phyloP scores from a whole-genome alignment of 23 tunicate species.

The Botrylloides violaceus region DNA sequence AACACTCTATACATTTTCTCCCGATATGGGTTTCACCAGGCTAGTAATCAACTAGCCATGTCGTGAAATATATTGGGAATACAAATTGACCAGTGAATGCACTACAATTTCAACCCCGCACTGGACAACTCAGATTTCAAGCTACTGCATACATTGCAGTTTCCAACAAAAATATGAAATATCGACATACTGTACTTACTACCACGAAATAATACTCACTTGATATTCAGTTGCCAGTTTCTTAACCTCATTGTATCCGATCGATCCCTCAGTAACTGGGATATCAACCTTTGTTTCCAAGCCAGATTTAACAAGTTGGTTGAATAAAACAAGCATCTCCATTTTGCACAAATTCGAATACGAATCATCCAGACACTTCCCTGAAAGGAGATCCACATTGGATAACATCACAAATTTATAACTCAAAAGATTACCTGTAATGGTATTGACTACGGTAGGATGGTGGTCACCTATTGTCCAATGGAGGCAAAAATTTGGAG shows the following conservation, averaged over 20 bases:
- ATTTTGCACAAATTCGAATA: slow-evolving; percentile 61
- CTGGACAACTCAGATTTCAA: too few species aligned
- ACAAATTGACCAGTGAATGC: too few species aligned
- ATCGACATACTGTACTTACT: too few species aligned
- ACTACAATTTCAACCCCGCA: too few species aligned
- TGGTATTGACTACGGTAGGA: slow-evolving; percentile 25
- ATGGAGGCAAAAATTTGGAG: slow-evolving; percentile 75
- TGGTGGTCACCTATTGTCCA: slow-evolving; percentile 48
- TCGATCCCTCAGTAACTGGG: neutral
- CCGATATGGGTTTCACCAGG: too few species aligned
- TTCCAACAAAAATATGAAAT: too few species aligned
- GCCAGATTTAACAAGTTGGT: neutral
- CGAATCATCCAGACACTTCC: slow-evolving; percentile 9
- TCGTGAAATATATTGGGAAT: too few species aligned
- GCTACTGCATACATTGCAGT: too few species aligned
- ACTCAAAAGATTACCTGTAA: slow-evolving; percentile 32
- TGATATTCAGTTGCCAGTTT: slow-evolving; percentile 47
- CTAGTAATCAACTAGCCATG: too few species aligned
- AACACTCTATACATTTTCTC: too few species aligned
- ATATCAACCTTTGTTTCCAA: slow-evolving; percentile 4
- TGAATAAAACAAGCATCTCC: slow-evolving; percentile 38
- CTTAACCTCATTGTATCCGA: slow-evolving; percentile 44
- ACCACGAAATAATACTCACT: slow-evolving; percentile 10
- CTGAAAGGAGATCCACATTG: slow-evolving; percentile 6
- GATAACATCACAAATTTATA: neutral